Evolutionary conservation across 2,113 vertebrate species (phyloP).

Genomic region (Callipepla californica): DNA sequence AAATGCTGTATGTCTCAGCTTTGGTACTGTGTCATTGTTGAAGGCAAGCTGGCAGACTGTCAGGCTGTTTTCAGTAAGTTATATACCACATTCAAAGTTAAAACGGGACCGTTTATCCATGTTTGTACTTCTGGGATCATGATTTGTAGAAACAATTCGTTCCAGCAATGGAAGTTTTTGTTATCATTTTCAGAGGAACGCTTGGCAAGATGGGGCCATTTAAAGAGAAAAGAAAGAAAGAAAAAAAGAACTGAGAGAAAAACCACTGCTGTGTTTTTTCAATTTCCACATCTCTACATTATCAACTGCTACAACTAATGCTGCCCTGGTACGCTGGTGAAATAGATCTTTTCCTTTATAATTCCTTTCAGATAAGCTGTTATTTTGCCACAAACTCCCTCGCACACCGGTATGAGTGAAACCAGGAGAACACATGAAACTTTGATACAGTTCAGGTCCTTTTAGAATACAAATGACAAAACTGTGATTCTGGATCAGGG

Average conservation of each 20-base stretch:
- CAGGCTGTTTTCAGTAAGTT: constrained; percentile 73
- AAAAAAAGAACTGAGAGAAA: not conserved
- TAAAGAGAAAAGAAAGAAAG: not conserved
- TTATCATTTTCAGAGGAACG: constrained; percentile 54
- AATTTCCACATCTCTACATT: not conserved
- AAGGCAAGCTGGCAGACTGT: constrained; percentile 68
- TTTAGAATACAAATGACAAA: not conserved
- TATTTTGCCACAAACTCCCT: not conserved
- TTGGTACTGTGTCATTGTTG: constrained; percentile 66
- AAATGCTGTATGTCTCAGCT: not conserved
- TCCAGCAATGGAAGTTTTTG: constrained; percentile 70
- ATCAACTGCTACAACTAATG: not conserved
- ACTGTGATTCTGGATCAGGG: not conserved
- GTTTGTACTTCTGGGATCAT: constrained; percentile 70
- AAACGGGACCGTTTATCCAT: constrained; percentile 72
- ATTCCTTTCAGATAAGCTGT: not conserved
- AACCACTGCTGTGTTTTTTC: not conserved
- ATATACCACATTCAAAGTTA: constrained; percentile 49
- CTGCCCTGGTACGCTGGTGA: not conserved
- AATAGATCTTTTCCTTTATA: not conserved
- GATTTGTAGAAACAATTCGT: constrained; percentile 65
- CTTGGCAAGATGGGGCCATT: constrained; percentile 45
- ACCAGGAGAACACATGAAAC: not conserved
- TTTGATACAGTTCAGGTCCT: not conserved
- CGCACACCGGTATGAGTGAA: not conserved